Conservation (phyloP, 2,797 vertebrate genomes). For the Chromobotia macracanthus region DNA sequence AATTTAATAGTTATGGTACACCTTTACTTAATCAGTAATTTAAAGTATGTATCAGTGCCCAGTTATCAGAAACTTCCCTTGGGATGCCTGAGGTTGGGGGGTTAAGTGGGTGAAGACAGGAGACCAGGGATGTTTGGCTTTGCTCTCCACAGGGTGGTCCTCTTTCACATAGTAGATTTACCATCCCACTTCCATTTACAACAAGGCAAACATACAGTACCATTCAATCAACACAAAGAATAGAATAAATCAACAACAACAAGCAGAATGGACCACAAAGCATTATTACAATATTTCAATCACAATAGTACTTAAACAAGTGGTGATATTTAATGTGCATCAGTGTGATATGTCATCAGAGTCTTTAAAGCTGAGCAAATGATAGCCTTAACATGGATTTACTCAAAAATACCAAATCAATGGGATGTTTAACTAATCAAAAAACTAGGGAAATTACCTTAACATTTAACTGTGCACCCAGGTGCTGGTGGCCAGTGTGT, state of each 20-base stretch:
- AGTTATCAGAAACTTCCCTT: constrained; percentile 50
- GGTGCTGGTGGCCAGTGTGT: constrained; percentile 30
- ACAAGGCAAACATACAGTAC: constrained; percentile 67
- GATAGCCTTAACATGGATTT: neutral
- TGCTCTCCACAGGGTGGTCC: constrained; percentile 70
- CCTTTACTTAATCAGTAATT: constrained; percentile 40
- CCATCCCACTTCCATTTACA: constrained; percentile 64
- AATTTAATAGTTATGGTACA: constrained; percentile 36
- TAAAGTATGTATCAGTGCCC: constrained; percentile 46
- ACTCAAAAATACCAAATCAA: constrained; percentile 21
- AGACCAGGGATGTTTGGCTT: constrained; percentile 44
- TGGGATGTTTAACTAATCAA: constrained; percentile 26
- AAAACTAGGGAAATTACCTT: constrained; percentile 3
- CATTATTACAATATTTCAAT: constrained; percentile 38
- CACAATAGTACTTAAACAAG: constrained; percentile 62
- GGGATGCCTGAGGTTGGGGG: constrained; percentile 48
- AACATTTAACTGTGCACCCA: constrained; percentile 1
- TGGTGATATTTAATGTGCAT: constrained; percentile 36
- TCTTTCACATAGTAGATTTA: constrained; percentile 61
- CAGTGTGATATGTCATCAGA: constrained; percentile 4
- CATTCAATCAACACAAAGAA: constrained; percentile 61
- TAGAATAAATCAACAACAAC: constrained; percentile 61
- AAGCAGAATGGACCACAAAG: constrained; percentile 54
- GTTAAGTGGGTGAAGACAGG: constrained; percentile 50
- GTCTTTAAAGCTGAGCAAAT: constrained; percentile 51